Conservation (phyloP, 2,797 vertebrate genomes). For the Eospalax fontanierii region DNA sequence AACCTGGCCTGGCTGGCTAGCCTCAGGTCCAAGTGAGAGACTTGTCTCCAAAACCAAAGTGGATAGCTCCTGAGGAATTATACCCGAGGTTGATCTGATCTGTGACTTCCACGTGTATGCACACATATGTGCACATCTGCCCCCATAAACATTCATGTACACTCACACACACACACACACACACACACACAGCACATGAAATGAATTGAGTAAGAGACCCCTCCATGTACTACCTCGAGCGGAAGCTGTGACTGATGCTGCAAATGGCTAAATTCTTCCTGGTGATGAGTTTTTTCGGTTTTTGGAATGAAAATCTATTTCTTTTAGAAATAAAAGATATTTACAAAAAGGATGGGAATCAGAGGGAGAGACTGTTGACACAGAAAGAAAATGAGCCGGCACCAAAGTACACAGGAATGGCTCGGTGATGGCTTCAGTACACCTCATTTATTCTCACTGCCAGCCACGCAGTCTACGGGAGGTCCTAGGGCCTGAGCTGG, state of each 20-base stretch:
- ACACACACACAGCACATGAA: not conserved
- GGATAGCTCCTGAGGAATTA: not conserved
- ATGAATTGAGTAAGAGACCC: not conserved
- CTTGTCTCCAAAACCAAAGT: not conserved
- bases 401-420: not conserved
- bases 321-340: not conserved
- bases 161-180: not conserved
- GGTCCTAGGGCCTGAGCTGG: not conserved
- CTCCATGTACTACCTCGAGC: not conserved
- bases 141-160: not conserved
- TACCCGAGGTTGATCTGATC: not conserved
- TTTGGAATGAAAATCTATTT: conserved; percentile 54
- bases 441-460: not conserved
- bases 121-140: not conserved
- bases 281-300: not conserved
- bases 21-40: not conserved
- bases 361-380: not conserved
- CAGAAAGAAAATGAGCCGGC: not conserved
- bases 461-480: not conserved
- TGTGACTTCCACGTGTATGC: not conserved
- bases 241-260: not conserved
- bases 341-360: not conserved
- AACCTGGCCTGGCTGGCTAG: not conserved
- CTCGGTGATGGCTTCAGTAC: not conserved
- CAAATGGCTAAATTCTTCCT: not conserved